These are phyloP conservation scores for Phoenicopterus ruber DNA, from an alignment of 2,113 vertebrate genomes.

Conservation along the genomic window DNA sequence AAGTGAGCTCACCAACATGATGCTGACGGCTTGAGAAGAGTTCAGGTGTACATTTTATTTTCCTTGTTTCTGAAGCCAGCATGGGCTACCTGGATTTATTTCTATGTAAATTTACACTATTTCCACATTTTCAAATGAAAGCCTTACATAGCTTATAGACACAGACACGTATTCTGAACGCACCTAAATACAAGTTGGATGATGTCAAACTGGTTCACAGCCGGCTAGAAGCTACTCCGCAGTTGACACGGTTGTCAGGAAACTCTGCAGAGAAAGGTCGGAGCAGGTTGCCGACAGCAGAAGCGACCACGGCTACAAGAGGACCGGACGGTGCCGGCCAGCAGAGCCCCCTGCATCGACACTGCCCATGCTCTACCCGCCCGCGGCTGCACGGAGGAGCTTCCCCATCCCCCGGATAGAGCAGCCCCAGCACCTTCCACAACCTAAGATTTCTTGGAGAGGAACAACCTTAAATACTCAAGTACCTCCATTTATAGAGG, in stretches of 20 bases:
- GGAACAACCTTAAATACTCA: not conserved
- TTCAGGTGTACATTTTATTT: not conserved
- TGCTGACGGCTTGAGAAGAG: not conserved
- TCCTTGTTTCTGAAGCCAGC: not conserved
- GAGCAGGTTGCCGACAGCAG: not conserved
- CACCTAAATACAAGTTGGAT: not conserved
- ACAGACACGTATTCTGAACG: not conserved
- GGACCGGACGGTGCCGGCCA: not conserved
- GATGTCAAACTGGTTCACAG: not conserved
- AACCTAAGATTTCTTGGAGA: not conserved
- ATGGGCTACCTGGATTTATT: not conserved
- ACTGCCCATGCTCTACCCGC: not conserved
- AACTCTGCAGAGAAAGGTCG: not conserved
- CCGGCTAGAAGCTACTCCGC: not conserved
- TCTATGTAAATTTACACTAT: not conserved
- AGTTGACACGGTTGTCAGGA: not conserved
- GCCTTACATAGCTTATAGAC: not conserved
- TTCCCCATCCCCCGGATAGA: not conserved
- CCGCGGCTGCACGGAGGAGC: fast-evolving
- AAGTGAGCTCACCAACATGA: not conserved
- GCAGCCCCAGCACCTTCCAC: not conserved
- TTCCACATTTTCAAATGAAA: not conserved
- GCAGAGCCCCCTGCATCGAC: not conserved
- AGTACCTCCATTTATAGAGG: not conserved
- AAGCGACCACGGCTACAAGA: not conserved